Conservation (phyloP, 2,888 invertebrate species). For the Euphydryas editha region DNA sequence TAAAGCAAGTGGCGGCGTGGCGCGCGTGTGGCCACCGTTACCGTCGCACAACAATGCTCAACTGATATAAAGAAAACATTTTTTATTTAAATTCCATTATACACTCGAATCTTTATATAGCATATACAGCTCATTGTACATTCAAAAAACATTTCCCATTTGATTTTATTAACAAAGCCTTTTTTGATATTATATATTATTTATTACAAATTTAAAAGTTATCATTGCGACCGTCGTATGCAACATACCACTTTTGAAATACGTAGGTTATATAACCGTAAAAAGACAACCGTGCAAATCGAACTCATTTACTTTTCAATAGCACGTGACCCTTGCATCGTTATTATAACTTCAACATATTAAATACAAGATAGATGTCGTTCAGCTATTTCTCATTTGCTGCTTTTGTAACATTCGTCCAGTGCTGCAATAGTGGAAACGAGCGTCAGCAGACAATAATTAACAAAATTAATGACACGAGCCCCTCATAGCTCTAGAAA, state of each 20-base stretch:
- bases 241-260: conserved; percentile 14
- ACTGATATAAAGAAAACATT: conserved; percentile 83
- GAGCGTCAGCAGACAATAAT: conserved; percentile 59
- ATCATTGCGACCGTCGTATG: background rate
- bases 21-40: conserved; percentile 80
- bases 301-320: conserved; percentile 37
- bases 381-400: conserved; percentile 40
- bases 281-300: conserved; percentile 38
- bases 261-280: conserved; percentile 9
- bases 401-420: conserved; percentile 36
- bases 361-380: conserved; percentile 40
- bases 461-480: conserved; percentile 65
- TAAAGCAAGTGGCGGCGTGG: conserved; percentile 58
- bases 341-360: conserved; percentile 33
- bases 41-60: conserved; percentile 76
- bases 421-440: conserved; percentile 49
- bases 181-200: conserved; percentile 5
- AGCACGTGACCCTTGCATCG: conserved; percentile 27
- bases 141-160: conserved; percentile 18
- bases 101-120: conserved; percentile 67
- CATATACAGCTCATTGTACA: conserved; percentile 24
- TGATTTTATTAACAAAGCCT: conserved; percentile 25
- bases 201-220: conserved; percentile 3
- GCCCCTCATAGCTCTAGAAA: conserved; percentile 55
- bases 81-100: conserved; percentile 79